Base-by-base conservation (phyloP, 2,888 invertebrate species). In the Andrena fulva region DNA sequence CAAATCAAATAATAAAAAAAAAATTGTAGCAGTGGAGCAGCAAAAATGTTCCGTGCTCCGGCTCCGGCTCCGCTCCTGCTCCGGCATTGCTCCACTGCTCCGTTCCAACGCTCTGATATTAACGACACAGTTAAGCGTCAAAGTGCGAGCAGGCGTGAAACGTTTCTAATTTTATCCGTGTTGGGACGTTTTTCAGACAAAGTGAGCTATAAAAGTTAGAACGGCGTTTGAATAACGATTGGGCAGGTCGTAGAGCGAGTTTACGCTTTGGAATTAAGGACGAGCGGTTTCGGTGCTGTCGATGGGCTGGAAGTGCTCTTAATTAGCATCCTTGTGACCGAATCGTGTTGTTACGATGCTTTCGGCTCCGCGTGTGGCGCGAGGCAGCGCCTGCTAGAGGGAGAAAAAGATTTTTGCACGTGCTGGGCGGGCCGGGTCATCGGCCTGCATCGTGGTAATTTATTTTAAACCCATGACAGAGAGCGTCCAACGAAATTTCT, bases 381-480 rank as follows among this genome's bases (percentile, higher is more conserved):
- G 69, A 27, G 56, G 4, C 24, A 27, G 24, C 56, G 20, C 60
- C 60, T 52, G 77, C 62, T 68, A 76, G 75, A 66, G 77, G 71
- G 79, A 82, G 77, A 72, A 56, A 74, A 79, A 68, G 79, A 82
- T 84, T 84, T 84, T 85, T 83, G 84, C 85, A 79, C 85, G 77
- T 81, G 85, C 78, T 84, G 81, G 78, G 74, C 76, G 85, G 80
- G 73, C 71, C 77, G 72, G 85, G 85, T 85, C 85, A 79, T 85
- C 81, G 85, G 67, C 85, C 85, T 73, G 84, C 84, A 76, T 74
- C 76, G 79, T 73, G 63, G 79, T 84, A 77, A 85, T 84, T 85
- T 85, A 85, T 85, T 85, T 85, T 81, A 76, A 81, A 79, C 76
- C 70, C 83, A 75, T 83, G 83, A 80, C 83, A 83, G 77, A 76